Conservation (phyloP, 1,140 invertebrate genomes). For the Cydia strobilella region DNA sequence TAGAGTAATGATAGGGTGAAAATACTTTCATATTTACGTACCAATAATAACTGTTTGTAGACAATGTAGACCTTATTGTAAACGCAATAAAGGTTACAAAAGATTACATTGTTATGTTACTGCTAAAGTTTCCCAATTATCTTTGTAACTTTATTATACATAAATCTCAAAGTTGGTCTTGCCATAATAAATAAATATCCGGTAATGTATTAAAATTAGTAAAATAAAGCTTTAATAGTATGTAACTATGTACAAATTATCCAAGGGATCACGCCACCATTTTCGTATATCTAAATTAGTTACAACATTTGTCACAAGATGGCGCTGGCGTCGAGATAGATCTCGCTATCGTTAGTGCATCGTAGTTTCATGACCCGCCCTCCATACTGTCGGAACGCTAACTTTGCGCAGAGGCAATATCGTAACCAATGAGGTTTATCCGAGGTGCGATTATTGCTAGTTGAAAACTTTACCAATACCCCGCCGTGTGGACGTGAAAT, state of each 20-base stretch:
- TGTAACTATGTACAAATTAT: too few relatives aligned
- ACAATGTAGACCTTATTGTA: not conserved
- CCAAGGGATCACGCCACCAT: conserved; percentile 17
- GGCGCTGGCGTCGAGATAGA: not conserved
- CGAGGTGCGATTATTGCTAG: conserved; percentile 94
- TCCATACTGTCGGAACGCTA: conserved; percentile 48
- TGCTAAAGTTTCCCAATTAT: too few relatives aligned
- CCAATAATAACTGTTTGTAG: not conserved
- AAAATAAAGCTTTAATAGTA: too few relatives aligned
- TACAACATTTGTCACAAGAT: conserved; percentile 3
- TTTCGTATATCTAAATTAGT: conserved; percentile 30
- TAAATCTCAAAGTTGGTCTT: too few relatives aligned
- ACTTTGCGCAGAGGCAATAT: conserved; percentile 90
- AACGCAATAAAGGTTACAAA: not conserved
- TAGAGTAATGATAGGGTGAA: not conserved
- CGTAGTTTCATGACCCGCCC: conserved; percentile 43
- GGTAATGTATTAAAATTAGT: too few relatives aligned
- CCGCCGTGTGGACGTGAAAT: conserved; percentile 95
- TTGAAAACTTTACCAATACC: conserved; percentile 97
- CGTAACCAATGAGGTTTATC: conserved; percentile 93
- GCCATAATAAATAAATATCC: too few relatives aligned
- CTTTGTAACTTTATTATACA: too few relatives aligned
- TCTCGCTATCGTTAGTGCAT: not conserved
- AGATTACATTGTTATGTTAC: too few relatives aligned
- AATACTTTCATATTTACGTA: not conserved